These are phyloP conservation scores for Carettochelys insculpta DNA, from an alignment of 2,113 vertebrate genomes.

Conservation along the genomic window DNA sequence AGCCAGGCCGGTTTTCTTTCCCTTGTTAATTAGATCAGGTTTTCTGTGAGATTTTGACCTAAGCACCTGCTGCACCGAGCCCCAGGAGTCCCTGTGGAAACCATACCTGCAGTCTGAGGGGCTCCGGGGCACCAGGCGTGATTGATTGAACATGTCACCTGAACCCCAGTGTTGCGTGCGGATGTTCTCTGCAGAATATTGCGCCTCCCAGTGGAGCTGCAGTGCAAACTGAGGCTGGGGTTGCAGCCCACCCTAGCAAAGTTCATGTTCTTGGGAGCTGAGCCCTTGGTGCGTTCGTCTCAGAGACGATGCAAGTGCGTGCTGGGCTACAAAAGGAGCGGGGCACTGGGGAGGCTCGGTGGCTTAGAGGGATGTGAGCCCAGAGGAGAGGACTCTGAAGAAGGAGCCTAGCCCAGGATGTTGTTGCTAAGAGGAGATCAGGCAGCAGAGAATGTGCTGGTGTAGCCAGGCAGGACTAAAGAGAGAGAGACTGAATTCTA, in stretches of 20 bases:
- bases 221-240: not conserved
- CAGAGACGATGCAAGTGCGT: not conserved
- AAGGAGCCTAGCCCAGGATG: not conserved
- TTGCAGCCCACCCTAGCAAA: not conserved
- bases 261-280: not conserved
- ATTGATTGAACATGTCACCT: not conserved
- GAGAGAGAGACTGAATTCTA: not conserved
- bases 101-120: not conserved
- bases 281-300: not conserved
- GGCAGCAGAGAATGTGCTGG: not conserved
- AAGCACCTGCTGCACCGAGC: slow-evolving; percentile 11
- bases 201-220: not conserved
- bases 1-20: not conserved
- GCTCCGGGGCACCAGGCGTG: not conserved
- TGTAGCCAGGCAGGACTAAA: not conserved
- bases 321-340: not conserved
- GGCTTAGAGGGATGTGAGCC: not conserved
- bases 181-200: not conserved
- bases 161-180: not conserved
- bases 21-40: not conserved
- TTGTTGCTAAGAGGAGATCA: not conserved
- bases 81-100: slow-evolving; percentile 20
- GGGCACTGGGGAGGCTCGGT: not conserved
- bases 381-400: not conserved
- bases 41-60: not conserved